These are phyloP conservation scores for Calephelis virginiensis DNA, from an alignment of 1,140 invertebrate genomes.

Conservation along the genomic window DNA sequence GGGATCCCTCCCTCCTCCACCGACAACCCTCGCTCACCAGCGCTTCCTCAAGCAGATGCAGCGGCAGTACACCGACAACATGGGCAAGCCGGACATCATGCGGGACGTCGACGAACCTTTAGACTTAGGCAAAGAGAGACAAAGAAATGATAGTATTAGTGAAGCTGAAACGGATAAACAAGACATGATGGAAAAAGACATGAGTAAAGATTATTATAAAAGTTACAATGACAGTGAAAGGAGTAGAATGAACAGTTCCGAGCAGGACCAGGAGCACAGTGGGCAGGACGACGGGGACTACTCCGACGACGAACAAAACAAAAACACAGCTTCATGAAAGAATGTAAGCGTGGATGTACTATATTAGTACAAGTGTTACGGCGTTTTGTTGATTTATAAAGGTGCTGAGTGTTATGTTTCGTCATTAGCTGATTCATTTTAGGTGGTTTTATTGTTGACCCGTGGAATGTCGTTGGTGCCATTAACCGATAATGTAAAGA, in stretches of 20 bases:
- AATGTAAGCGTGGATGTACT: slow-evolving; percentile 26
- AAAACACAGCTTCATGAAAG: slow-evolving; percentile 63
- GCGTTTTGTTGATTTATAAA: slow-evolving; percentile 66
- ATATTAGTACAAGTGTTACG: slow-evolving; percentile 41
- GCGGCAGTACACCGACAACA: slow-evolving; percentile 72
- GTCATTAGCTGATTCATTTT: slow-evolving; percentile 65
- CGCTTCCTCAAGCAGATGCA: slow-evolving; percentile 82
- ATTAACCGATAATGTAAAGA: slow-evolving; percentile 63
- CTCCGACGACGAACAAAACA: slow-evolving; percentile 71
- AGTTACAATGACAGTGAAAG: slow-evolving; percentile 56
- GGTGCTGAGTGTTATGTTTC: slow-evolving; percentile 73
- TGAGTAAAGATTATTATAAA: slow-evolving; percentile 62
- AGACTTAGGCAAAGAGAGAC: slow-evolving; percentile 71
- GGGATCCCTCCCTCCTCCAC: slow-evolving; percentile 70
- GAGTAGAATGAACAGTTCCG: slow-evolving; percentile 51
- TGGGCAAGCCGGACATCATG: slow-evolving; percentile 67
- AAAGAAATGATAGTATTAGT: slow-evolving; percentile 54
- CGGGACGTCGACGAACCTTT: slow-evolving; percentile 68
- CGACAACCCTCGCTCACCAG: slow-evolving; percentile 74
- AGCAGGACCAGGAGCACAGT: slow-evolving; percentile 61
- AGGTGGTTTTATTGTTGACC: slow-evolving; percentile 67
- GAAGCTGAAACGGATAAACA: slow-evolving; percentile 51
- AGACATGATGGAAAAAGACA: slow-evolving; percentile 55
- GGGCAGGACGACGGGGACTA: slow-evolving; percentile 68
- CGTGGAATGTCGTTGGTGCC: slow-evolving; percentile 74